A percentile compares a stretch with the other conserved stretches of the same genome.
These are phyloP conservation scores for Ophraella communa DNA, from an alignment of 2,888 invertebrate species.

Conservation along the genomic window DNA sequence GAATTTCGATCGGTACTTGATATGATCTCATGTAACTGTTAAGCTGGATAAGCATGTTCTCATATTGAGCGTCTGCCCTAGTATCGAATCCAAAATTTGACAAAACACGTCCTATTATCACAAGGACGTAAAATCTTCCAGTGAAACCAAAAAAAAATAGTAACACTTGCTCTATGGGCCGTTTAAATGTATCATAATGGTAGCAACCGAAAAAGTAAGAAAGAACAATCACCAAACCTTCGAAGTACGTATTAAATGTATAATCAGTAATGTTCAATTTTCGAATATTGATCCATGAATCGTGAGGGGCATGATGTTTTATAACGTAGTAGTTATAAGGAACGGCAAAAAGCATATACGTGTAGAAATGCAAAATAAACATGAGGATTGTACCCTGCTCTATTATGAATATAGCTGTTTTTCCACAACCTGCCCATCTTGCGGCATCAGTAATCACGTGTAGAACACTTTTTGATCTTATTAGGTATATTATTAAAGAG, in stretches of 20 bases:
- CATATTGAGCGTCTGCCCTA: constrained; percentile 57
- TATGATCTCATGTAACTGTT: constrained; percentile 64
- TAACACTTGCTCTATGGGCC: constrained; percentile 38
- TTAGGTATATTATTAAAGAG: background rate
- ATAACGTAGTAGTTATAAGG: background rate
- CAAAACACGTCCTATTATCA: constrained; percentile 45
- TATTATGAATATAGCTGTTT: background rate
- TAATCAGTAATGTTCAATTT: background rate
- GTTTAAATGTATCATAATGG: background rate
- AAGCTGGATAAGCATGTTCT: constrained; percentile 61
- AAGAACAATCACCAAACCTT: constrained; percentile 7
- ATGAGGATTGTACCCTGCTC: background rate
- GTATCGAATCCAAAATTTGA: constrained; percentile 46
- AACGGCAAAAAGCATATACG: background rate
- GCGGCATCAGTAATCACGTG: background rate
- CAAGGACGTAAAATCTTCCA: constrained; percentile 47
- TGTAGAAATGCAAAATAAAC: constrained; percentile 7
- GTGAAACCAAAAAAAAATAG: constrained; percentile 40
- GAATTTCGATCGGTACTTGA: constrained; percentile 60
- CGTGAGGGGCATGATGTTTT: background rate
- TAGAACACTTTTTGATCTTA: constrained; percentile 1
- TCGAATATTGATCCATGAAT: constrained; percentile 1
- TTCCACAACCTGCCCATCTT: background rate
- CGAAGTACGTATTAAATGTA: constrained; percentile 5
- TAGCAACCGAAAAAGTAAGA: constrained; percentile 20